A percentile compares a stretch with the other conserved stretches of the same genome.
Conservation (phyloP, 1,140 invertebrate genomes). For the Melanaphis sacchari region DNA sequence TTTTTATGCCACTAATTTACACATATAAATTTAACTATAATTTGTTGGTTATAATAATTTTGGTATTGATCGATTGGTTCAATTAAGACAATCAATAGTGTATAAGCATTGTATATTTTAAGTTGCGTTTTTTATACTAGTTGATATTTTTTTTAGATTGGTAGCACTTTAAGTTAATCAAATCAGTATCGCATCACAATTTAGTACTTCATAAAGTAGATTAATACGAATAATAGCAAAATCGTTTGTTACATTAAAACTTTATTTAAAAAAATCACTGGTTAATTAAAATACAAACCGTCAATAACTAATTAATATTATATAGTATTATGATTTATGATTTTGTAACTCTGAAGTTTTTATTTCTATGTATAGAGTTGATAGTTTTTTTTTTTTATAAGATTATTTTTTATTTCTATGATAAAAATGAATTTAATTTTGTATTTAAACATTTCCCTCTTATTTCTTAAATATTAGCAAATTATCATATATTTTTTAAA, state of each 20-base stretch:
- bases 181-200: neutral
- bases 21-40: neutral
- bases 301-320: neutral
- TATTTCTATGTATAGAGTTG: neutral
- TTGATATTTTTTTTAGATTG: constrained; percentile 20
- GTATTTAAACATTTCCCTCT: neutral
- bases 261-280: neutral
- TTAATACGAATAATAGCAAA: neutral
- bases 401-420: neutral
- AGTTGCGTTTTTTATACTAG: neutral
- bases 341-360: neutral
- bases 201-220: neutral
- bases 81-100: neutral
- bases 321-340: neutral
- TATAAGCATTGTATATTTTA: neutral
- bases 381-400: neutral
- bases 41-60: neutral
- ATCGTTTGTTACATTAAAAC: neutral
- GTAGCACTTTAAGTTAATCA: neutral
- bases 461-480: neutral
- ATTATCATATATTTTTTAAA: neutral
- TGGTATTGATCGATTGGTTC: neutral
- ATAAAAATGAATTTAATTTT: neutral
- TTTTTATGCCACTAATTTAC: neutral
- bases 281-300: neutral